Evolutionary conservation across 2,113 vertebrate genomes (phyloP).

Genomic region (Polypterus senegalus): DNA sequence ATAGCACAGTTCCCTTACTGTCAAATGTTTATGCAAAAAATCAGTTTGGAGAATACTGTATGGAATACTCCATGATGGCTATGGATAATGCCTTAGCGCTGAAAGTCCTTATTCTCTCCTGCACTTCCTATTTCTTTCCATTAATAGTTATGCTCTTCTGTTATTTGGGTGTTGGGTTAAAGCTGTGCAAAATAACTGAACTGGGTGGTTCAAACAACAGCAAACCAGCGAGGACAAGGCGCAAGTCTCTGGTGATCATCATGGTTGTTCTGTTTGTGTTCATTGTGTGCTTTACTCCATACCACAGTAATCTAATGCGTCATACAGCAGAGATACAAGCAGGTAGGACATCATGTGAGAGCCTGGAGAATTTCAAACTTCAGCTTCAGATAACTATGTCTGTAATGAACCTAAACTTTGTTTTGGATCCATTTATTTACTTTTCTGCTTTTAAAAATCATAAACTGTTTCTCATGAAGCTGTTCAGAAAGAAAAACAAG

Average conservation of each 20-base stretch:
- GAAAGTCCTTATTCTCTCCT: not conserved
- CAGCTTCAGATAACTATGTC: not conserved
- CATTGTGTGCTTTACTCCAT: not conserved
- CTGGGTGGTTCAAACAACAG: not conserved
- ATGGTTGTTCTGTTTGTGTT: not conserved
- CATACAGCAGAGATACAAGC: not conserved
- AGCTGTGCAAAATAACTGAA: not conserved
- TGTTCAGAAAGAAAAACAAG: too few relatives aligned
- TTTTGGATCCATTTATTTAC: not conserved
- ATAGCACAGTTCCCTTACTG: not conserved
- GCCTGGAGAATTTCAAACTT: not conserved
- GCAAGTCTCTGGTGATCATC: not conserved
- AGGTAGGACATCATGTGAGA: not conserved
- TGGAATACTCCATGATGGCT: not conserved
- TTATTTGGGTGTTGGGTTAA: not conserved
- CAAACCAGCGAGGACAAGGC: not conserved
- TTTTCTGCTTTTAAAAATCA: not conserved
- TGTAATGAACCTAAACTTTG: not conserved
- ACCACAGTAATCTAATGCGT: not conserved
- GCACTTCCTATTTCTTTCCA: not conserved
- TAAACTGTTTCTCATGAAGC: not conserved
- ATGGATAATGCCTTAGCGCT: not conserved
- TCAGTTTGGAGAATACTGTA: not conserved
- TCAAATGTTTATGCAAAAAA: not conserved
- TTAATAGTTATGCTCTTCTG: not conserved